Evolutionary conservation across 2,888 invertebrate genomes (phyloP), one percentile per base, ranked within the genome.

Genomic region (Orthosia incerta): DNA sequence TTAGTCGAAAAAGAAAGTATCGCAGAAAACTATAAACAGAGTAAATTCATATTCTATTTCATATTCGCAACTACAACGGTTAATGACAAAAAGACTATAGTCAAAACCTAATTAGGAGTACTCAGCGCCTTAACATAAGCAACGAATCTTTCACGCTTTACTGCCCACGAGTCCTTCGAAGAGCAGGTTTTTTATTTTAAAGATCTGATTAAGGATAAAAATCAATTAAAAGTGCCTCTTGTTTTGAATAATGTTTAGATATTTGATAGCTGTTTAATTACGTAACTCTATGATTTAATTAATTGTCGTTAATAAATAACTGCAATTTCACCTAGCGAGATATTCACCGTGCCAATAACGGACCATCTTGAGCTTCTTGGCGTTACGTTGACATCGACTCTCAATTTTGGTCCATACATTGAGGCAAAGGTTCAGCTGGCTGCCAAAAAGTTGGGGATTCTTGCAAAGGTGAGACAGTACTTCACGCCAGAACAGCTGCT

Each of bases 131-230:
- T 45, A 60, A 71, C 53, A 73, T 56, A 63, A 39, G 66, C 31
- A 57, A 67, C 20, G 61, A 67, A 79, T 74, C 59, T 64, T 86
- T 77, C 39, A 82, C 71, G 68, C 64, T 61, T 66, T 53, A 53
- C 53, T 76, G 57, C 64, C 69, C 59, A 69, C 69, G 31, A 48
- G 72, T 74, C 57, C 71, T 67, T 62, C 60, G 18, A 39, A 12
- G 16, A 59, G 23, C 62, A 26, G 46, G 63, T 62, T 82, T 71
- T 70, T 72, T 55, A n/a, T n/a, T n/a, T n/a, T 0, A 55, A 48
- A 71, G 51, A 66, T 73, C 70, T 45, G 20, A n/a, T 39, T 62
- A 20, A 15, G 48, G 45, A 60, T 67, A 57, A 66, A 55, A 57
- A 39, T 1, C 4, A n/a, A 66, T 55, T 61, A 57, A 65, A 48